These are phyloP conservation scores for Heliconius cydno DNA, from an alignment of 2,888 invertebrate genomes.

Conservation along the genomic window DNA sequence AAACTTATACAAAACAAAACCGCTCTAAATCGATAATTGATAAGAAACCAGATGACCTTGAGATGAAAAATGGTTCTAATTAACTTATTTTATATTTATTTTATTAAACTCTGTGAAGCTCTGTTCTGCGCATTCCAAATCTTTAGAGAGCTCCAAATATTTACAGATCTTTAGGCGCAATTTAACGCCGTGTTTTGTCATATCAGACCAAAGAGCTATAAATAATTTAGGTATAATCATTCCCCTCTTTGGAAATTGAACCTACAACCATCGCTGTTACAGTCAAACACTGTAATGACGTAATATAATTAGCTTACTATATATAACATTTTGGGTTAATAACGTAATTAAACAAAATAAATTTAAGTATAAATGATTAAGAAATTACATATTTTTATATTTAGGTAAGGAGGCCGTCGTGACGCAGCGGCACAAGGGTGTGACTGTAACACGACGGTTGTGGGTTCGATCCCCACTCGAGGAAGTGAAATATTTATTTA, in stretches of 20 bases:
- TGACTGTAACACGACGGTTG: too few species aligned
- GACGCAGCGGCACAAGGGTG: too few species aligned
- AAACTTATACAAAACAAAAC: slow-evolving; percentile 1
- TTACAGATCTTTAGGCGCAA: neutral
- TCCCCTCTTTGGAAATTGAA: neutral
- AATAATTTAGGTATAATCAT: neutral
- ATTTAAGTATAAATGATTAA: neutral
- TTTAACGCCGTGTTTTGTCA: neutral
- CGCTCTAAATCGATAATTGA: neutral
- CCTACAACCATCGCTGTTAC: neutral
- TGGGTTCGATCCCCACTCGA: too few species aligned
- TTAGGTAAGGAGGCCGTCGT: neutral
- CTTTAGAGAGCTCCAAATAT: too few species aligned
- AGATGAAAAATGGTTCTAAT: neutral
- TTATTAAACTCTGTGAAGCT: neutral
- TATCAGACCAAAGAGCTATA: neutral
- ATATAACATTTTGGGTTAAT: neutral
- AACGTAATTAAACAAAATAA: neutral
- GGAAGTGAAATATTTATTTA: too few species aligned
- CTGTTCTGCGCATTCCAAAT: too few species aligned
- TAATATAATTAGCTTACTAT: neutral
- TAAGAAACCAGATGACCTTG: neutral
- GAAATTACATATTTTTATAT: neutral
- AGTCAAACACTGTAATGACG: neutral
- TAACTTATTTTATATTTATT: neutral